Evolutionary conservation across 2,888 invertebrate species (phyloP), one percentile per base, ranked within the genome.

Genomic region (Cheilosia soror): DNA sequence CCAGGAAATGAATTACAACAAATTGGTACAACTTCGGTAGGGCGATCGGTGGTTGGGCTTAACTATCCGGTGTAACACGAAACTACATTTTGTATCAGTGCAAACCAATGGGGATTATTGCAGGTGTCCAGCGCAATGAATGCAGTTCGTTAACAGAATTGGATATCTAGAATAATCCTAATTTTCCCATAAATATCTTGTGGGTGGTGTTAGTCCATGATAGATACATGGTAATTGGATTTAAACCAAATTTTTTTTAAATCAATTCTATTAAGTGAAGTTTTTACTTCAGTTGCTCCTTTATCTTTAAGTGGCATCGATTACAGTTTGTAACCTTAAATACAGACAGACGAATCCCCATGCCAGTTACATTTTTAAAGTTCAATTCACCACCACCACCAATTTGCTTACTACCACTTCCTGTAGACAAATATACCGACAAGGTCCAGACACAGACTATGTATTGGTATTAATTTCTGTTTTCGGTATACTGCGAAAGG

Each of bases 1-100:
- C 63, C 51, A 44, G 81, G 33, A 81, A 81, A 85, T 81, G 71
- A 85, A 81, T 76, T 72, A 85, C 81, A 81, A 76, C 85, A 81
- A 81, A 85, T 85, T 76, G 81, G 53, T 71, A 49, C 71, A 44
- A 53, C 49, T 20, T 20, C 29, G 20, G 51, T 42, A 40, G 47
- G 53, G 25, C 15, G 37, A 44, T n/a, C 55, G 58, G 25, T 57
- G 33, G 63, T 51, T 42, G 20, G 51, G 44, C 53, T 57, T 58
- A 60, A 71, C 60, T 53, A 77, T 71, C 58, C 75, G 60, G 37
- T 66, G 81, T 76, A 58, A 77, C 66, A 72, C 55, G 76, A 68
- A 81, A 72, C 80, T 85, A 72, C 71, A 85, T 81, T 81, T 72
- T 81, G 72, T 77, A 85, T 81, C 81, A 62, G 76, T 77, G 29